A percentile compares a stretch with the other conserved stretches of the same genome.
phyloP scores from a whole-genome alignment of 2,797 vertebrate species.

The Clamator glandarius region DNA sequence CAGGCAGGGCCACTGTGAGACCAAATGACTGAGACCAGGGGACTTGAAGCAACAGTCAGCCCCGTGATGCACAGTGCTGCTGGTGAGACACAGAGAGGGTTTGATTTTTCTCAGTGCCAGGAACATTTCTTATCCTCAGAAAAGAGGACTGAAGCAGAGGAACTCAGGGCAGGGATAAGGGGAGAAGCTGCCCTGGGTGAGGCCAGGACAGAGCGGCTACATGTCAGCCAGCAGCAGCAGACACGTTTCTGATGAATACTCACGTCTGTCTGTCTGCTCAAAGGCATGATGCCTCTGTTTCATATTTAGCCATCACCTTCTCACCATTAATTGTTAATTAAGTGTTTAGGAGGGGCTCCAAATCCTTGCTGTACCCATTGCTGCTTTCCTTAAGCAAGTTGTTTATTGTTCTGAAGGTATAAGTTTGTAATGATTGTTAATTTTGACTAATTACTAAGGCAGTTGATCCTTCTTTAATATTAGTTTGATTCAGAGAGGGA shows the following conservation, averaged over 20 bases:
- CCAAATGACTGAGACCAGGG: not conserved
- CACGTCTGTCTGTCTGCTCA: not conserved
- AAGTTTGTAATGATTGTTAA: not conserved
- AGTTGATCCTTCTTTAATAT: not conserved
- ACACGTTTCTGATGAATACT: not conserved
- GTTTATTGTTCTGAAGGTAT: not conserved
- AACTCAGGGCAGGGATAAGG: rapidly evolving
- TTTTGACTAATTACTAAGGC: not conserved
- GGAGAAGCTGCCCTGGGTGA: not conserved
- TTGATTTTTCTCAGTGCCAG: too few species aligned
- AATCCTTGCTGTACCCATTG: not conserved
- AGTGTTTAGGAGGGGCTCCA: not conserved
- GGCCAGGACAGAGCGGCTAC: not conserved
- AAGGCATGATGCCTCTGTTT: not conserved
- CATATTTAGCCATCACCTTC: not conserved
- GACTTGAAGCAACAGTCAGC: not conserved
- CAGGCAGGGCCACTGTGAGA: rapidly evolving
- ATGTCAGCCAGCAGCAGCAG: not conserved
- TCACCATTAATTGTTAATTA: not conserved
- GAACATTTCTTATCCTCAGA: not conserved
- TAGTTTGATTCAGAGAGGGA: not conserved
- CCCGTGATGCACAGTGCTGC: not conserved
- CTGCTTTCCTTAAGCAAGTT: not conserved
- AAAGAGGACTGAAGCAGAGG: not conserved
- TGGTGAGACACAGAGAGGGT: not conserved